These are phyloP conservation scores for Antennarius maculatus DNA, from an alignment of 2,797 vertebrate species.

Conservation along the genomic window DNA sequence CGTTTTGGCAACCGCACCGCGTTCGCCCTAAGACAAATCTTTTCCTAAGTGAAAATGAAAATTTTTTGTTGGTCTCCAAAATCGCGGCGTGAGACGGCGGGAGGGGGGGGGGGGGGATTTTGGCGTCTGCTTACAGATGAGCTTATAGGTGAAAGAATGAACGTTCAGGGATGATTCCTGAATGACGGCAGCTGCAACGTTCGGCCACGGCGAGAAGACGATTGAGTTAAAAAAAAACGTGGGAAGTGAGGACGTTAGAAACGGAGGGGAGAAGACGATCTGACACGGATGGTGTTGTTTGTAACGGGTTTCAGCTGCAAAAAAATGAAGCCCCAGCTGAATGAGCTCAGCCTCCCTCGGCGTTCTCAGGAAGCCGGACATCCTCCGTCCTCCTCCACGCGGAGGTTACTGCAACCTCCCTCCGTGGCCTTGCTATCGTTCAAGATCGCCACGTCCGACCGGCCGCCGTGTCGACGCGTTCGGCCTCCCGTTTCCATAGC, in stretches of 20 bases:
- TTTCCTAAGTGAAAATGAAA: conserved; percentile 60
- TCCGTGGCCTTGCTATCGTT: conserved; percentile 8
- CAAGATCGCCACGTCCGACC: conserved; percentile 17
- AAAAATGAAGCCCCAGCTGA: conserved; percentile 48
- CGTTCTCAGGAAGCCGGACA: conserved; percentile 55
- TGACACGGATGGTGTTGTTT: too few species aligned
- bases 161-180: conserved; percentile 39
- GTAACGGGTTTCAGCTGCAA: background rate
- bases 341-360: conserved; percentile 55
- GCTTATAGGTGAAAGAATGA: conserved; percentile 60
- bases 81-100: conserved; percentile 50
- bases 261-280: too few species aligned
- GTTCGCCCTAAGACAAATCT: conserved; percentile 69
- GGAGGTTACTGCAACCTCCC: conserved; percentile 56
- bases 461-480: background rate
- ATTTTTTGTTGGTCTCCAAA: conserved; percentile 46
- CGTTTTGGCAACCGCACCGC: conserved; percentile 51
- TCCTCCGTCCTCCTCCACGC: conserved; percentile 40
- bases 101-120: conserved; percentile 9
- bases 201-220: conserved; percentile 1
- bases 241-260: background rate
- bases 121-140: conserved; percentile 44
- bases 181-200: conserved; percentile 34
- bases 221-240: conserved; percentile 14
- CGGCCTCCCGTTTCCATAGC: background rate